These are phyloP conservation scores for Isoperla grammatica DNA, from an alignment of 2,888 invertebrate species.

Conservation along the genomic window DNA sequence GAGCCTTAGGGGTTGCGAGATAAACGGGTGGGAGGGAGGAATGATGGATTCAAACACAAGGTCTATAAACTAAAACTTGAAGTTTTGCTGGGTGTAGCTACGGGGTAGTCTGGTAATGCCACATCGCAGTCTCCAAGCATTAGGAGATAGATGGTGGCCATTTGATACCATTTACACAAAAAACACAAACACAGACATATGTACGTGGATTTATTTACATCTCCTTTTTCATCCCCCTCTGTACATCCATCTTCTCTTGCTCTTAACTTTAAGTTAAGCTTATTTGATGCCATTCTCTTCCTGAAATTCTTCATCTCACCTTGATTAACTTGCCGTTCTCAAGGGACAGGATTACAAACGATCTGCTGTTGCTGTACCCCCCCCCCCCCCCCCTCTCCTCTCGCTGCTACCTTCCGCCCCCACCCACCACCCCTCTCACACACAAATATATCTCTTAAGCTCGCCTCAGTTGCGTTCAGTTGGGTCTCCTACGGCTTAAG, in stretches of 20 bases:
- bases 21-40: constrained; percentile 1
- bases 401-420: too few species aligned
- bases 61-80: constrained; percentile 18
- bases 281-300: constrained; percentile 10
- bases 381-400: not conserved
- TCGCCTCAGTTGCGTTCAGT: not conserved
- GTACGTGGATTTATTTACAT: constrained; percentile 5
- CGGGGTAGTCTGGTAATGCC: not conserved
- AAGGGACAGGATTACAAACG: constrained; percentile 17
- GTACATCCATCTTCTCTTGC: not conserved
- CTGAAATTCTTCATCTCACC: constrained; percentile 17
- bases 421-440: not conserved
- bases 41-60: constrained; percentile 12
- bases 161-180: constrained; percentile 12
- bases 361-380: constrained; percentile 7
- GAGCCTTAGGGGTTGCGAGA: not conserved
- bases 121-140: not conserved
- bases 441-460: not conserved
- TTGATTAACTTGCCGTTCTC: constrained; percentile 14
- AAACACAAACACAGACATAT: not conserved
- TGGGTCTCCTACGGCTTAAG: not conserved
- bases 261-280: constrained; percentile 18
- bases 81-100: constrained; percentile 4
- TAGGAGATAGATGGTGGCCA: constrained; percentile 8
- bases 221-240: not conserved